These are phyloP conservation scores for Blennius ocellaris DNA, from an alignment of 2,113 vertebrate species.

Conservation along the genomic window DNA sequence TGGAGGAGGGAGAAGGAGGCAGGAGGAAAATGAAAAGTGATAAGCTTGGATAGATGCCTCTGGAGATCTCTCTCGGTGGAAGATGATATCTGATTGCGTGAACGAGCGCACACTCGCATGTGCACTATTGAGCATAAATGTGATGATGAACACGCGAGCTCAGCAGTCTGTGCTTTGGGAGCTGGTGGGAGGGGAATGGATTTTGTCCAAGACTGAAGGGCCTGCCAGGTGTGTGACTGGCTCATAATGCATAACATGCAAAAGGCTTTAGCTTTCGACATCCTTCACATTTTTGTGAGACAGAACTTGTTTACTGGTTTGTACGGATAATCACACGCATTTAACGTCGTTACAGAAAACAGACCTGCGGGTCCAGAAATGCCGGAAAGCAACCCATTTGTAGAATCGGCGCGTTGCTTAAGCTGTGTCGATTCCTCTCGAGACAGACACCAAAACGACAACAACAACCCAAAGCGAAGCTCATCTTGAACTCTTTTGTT, in stretches of 20 bases:
- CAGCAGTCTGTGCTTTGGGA: background rate
- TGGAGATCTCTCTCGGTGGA: slow-evolving; percentile 51
- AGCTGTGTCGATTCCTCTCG: background rate
- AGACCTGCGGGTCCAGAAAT: slow-evolving; percentile 18
- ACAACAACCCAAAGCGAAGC: background rate
- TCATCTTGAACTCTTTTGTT: background rate
- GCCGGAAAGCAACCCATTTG: background rate
- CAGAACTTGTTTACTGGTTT: background rate
- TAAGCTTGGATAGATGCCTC: slow-evolving; percentile 64
- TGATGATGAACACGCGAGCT: background rate
- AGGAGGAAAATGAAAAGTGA: slow-evolving; percentile 66
- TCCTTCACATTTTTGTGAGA: slow-evolving; percentile 28
- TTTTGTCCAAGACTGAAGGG: slow-evolving; percentile 10
- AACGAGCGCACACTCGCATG: background rate
- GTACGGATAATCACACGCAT: slow-evolving; percentile 7
- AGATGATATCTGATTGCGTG: slow-evolving; percentile 39
- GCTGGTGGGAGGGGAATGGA: slow-evolving; percentile 12
- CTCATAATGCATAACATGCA: slow-evolving; percentile 9
- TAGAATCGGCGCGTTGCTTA: background rate
- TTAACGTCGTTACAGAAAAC: background rate
- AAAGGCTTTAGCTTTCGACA: slow-evolving; percentile 5
- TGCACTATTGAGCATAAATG: too few relatives aligned
- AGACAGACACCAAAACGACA: background rate
- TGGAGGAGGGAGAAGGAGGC: slow-evolving; percentile 42
- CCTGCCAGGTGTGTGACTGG: slow-evolving; percentile 53